Evolutionary conservation across 92 coral and sea anemone species (phyloP), one percentile per base, ranked within the genome.

Genomic region (Porites rus): DNA sequence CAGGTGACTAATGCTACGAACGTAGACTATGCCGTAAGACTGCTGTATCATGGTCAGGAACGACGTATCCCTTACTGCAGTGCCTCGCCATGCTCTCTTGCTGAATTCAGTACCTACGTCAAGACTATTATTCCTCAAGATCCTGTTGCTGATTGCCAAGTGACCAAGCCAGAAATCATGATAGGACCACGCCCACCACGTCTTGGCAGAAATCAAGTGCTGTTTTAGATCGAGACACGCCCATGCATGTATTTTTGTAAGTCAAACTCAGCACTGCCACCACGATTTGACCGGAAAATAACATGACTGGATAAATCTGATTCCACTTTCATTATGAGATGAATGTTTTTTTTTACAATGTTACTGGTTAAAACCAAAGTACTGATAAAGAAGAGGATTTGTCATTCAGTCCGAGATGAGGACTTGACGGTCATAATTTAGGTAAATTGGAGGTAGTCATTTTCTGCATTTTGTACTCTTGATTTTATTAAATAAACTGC

Each of bases 31-130:
- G 94, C 95, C 54, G 93, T 97, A 28, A 92, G 95, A n/a, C 86
- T 93, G 43, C 75, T 92, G 78, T 97, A 86, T 91, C 87, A 95
- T 43, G 99, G 94, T 51, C 77, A 92, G 66, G 95, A 90, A 62
- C 79, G 80, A 20, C 85, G 75, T 20, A 81, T 95, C 65, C 96
- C 97, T 0, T 97, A 90, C 83, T 97, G 99, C 90, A 88, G 88
- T 64, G 68, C 63, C 22, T 88, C 87, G 5, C 98, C 98, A 10
- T 96, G 99, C 84, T 51, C 84, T 59, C 77, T 90, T 74, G 84
- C 87, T 28, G 92, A 90, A 84, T 95, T 94, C 71, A 84, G 82
- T 24, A 76, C 78, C 59, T 89, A 93, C 82, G 81, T 94, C 79
- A 79, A 62, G 46, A 87, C 84, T n/a, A 85, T 94, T 52, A 82